phyloP scores from a whole-genome alignment of 2,888 invertebrate genomes.

The Lapara coniferarum region DNA sequence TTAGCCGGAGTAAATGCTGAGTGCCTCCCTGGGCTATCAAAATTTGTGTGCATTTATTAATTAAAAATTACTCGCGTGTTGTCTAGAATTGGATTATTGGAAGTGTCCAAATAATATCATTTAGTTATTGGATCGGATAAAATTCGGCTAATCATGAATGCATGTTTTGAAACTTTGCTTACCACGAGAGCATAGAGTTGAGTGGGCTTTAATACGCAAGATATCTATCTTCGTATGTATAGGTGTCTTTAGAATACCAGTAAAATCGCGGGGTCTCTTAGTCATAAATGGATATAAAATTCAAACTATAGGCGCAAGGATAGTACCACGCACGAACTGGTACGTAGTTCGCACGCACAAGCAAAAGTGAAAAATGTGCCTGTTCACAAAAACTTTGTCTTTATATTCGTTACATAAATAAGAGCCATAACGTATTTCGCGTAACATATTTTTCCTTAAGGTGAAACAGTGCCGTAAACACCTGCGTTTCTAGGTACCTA shows the following conservation, averaged over 20 bases:
- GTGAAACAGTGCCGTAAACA: conserved; percentile 15
- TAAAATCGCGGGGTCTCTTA: conserved; percentile 1
- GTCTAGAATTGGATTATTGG: no score
- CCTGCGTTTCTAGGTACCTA: conserved; percentile 22
- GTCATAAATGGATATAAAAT: conserved; percentile 29
- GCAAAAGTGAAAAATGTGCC: conserved; percentile 51
- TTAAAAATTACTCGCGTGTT: no score
- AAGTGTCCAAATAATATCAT: no score
- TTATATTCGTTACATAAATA: conserved; percentile 45
- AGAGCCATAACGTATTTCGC: conserved; percentile 37
- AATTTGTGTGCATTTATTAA: no score
- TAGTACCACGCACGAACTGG: conserved; percentile 52
- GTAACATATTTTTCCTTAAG: conserved; percentile 31
- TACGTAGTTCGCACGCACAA: conserved; percentile 54
- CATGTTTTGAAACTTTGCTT: no score
- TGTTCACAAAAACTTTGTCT: conserved; percentile 53
- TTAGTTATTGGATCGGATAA: no score
- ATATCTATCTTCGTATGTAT: neutral
- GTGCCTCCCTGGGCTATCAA: no score
- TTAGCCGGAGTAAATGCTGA: no score
- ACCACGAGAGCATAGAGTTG: neutral
- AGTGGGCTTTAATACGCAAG: neutral
- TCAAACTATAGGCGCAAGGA: conserved; percentile 48
- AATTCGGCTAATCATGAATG: no score
- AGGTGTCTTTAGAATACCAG: neutral